Percentiles rank a stretch among this genome's conserved stretches.
Evolutionary conservation across 2,113 vertebrate species (phyloP).

Genomic region (Sturnira hondurensis): DNA sequence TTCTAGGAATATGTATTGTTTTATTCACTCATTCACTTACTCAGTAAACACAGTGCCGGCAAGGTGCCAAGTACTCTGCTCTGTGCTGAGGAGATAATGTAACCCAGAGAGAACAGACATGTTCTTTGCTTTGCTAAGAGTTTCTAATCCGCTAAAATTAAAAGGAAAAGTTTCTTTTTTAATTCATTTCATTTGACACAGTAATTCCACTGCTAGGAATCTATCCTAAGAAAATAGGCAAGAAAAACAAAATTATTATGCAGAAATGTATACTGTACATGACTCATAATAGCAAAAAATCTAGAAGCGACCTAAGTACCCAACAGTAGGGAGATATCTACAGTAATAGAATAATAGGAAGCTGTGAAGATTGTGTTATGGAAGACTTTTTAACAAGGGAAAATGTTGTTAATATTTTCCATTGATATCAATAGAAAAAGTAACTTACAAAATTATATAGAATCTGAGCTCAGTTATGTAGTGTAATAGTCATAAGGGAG

Average conservation of each 20-base stretch:
- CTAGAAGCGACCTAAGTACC: neutral
- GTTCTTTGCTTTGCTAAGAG: neutral
- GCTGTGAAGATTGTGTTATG: neutral
- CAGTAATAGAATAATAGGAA: neutral
- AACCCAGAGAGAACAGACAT: neutral
- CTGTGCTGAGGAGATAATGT: neutral
- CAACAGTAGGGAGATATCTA: neutral
- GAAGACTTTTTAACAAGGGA: neutral
- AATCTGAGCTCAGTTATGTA: neutral
- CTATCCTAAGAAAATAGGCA: neutral
- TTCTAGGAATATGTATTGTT: neutral
- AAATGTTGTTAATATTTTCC: neutral
- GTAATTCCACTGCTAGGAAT: neutral
- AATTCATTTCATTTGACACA: neutral
- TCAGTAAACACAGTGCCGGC: neutral
- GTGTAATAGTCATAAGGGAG: neutral
- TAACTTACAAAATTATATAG: neutral
- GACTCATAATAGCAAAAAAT: neutral
- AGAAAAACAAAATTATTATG: slow-evolving; percentile 28
- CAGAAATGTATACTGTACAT: neutral
- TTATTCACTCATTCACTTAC: neutral
- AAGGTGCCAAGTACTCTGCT: neutral
- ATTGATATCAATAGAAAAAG: neutral
- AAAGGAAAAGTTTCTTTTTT: neutral
- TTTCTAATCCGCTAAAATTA: slow-evolving; percentile 24